A percentile compares a stretch with the other conserved stretches of the same genome.
Conservation (phyloP, 2,113 vertebrate genomes). For the Gorsachius goisagi region DNA sequence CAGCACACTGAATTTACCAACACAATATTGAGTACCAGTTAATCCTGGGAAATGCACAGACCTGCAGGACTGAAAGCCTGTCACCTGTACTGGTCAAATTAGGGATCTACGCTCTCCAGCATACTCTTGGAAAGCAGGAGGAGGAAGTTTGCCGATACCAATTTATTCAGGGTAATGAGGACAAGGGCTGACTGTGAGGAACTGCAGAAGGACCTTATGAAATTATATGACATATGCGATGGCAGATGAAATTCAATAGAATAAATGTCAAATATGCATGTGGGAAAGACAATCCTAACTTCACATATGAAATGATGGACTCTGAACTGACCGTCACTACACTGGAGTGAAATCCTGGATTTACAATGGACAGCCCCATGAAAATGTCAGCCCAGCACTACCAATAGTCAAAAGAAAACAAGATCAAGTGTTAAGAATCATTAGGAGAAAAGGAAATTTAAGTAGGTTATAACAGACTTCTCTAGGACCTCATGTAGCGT, state of each 20-base stretch:
- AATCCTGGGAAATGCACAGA: not conserved
- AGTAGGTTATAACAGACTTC: not conserved
- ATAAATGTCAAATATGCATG: constrained; percentile 44
- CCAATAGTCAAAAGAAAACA: not conserved
- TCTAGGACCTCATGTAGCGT: not conserved
- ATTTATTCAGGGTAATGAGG: constrained; percentile 29
- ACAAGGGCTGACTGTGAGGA: constrained; percentile 19
- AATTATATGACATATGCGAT: constrained; percentile 15
- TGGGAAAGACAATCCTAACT: constrained; percentile 6
- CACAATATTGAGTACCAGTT: not conserved
- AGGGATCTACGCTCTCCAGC: not conserved
- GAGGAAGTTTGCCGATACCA: not conserved
- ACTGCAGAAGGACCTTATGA: constrained; percentile 33
- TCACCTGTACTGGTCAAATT: not conserved
- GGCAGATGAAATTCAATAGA: constrained; percentile 34
- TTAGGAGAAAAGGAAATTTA: not conserved
- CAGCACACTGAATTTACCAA: not conserved
- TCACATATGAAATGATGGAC: constrained; percentile 12
- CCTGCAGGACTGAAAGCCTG: not conserved
- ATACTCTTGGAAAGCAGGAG: not conserved
- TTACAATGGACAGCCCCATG: not conserved
- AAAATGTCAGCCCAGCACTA: constrained; percentile 16
- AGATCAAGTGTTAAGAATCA: not conserved
- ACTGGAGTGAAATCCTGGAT: not conserved
- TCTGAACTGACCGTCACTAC: not conserved